These are phyloP conservation scores for Poeciliopsis infans DNA, from an alignment of 2,797 vertebrate genomes.

Conservation along the genomic window DNA sequence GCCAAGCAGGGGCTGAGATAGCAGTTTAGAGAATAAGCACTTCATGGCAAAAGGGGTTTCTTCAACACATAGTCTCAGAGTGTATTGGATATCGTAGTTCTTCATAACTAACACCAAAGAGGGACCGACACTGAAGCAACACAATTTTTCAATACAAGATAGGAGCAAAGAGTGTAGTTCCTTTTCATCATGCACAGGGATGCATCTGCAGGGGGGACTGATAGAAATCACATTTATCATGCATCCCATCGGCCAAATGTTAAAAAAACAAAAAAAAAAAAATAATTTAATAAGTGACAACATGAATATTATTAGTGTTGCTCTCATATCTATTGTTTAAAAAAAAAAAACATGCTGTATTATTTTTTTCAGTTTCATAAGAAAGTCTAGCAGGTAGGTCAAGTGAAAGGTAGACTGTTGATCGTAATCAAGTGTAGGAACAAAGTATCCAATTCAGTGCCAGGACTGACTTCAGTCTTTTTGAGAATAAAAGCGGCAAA, in stretches of 20 bases:
- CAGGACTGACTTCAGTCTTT: constrained; percentile 27
- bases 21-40: constrained; percentile 41
- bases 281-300: constrained; percentile 22
- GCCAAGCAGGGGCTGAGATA: constrained; percentile 32
- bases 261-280: not conserved
- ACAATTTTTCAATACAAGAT: constrained; percentile 34
- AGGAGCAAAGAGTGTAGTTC: constrained; percentile 22
- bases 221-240: constrained; percentile 25
- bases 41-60: constrained; percentile 19
- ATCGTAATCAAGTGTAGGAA: constrained; percentile 13
- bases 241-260: constrained; percentile 38
- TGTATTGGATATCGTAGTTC: constrained; percentile 26
- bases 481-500: constrained; percentile 36
- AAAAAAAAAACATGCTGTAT: constrained; percentile 39
- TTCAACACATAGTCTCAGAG: constrained; percentile 38
- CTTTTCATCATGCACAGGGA: constrained; percentile 57
- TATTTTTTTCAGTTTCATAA: constrained; percentile 32
- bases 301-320: constrained; percentile 57
- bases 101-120: constrained; percentile 51
- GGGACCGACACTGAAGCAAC: constrained; percentile 43
- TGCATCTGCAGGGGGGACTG: constrained; percentile 15
- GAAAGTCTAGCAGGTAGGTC: constrained; percentile 25
- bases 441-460: constrained; percentile 27
- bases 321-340: constrained; percentile 38
- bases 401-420: constrained; percentile 20